Base-by-base conservation (phyloP, 2,888 invertebrate species). In the Morpho deidamia region DNA sequence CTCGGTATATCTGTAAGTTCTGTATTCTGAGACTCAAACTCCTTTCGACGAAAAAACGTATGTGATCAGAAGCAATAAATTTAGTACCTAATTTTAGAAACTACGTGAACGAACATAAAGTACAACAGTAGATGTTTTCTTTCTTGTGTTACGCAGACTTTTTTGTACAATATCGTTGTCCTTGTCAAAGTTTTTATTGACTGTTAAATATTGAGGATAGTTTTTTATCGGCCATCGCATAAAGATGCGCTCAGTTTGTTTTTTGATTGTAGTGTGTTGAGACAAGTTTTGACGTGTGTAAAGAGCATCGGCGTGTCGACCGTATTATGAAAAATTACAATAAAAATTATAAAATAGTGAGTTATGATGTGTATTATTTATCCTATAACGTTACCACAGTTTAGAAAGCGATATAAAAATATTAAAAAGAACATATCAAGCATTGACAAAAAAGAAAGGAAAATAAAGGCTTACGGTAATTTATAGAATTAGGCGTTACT, bases 311-410 rank as follows among this genome's bases (percentile, higher is more conserved):
- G 66, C 68, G 68, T 70, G 78, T 74, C 78, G 79, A 74, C 78
- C 81, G 78, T 83, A 86, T 84, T 87, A 85, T 84, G 87, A 84
- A 81, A 84, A 85, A 87, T 83, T 84, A 88, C 85, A 88, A 87
- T 88, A 88, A 89, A 88, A 88, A 86, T 80, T 71, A 84, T 84
- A 85, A 87, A 88, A 88, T 88, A 87, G 87, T 76, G 77, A 85
- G 72, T 78, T 76, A 74, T 67, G 58, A 55, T 61, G 62, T 55
- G 53, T 73, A 67, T 72, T 64, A 49, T 44, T 50, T 40, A 11
- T 50, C n/a, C 44, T 38, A n/a, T 11, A 35, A 47, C 9, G 32
- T 39, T 38, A 8, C 12, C 11, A 8, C n/a, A 14, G n/a, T n/a
- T n/a, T n/a, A n/a, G n/a, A n/a, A n/a, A n/a, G n/a, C n/a, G 14